phyloP scores from a whole-genome alignment of 2,797 vertebrate species.

The Gymnothorax reevesii region DNA sequence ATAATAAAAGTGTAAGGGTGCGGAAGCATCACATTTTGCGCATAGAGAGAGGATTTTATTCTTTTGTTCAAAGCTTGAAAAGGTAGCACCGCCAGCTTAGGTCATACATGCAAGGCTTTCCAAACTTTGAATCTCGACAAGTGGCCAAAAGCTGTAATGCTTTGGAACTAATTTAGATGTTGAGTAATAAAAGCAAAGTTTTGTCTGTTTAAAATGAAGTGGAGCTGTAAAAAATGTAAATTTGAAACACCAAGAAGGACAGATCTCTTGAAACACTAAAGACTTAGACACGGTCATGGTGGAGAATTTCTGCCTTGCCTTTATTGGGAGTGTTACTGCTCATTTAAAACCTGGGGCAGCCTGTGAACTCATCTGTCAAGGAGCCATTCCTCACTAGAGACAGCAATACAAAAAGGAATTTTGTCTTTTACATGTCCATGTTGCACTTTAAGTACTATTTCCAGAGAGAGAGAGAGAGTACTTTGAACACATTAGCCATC shows the following conservation, averaged over 20 bases:
- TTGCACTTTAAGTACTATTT: neutral
- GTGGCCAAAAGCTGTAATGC: too few relatives aligned
- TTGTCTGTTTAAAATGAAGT: neutral
- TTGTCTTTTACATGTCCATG: neutral
- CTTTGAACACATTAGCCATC: neutral
- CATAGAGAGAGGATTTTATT: too few relatives aligned
- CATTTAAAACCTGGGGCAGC: slow-evolving; percentile 10
- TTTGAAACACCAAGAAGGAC: neutral
- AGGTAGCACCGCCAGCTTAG: too few relatives aligned
- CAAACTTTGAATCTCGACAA: too few relatives aligned
- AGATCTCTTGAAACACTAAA: slow-evolving; percentile 4
- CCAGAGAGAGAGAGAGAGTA: neutral
- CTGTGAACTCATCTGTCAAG: slow-evolving; percentile 2
- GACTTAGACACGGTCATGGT: neutral
- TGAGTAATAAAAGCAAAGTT: too few relatives aligned
- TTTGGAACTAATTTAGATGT: too few relatives aligned
- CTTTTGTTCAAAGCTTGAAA: too few relatives aligned
- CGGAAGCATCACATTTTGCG: too few relatives aligned
- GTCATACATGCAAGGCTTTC: too few relatives aligned
- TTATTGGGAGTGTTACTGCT: neutral
- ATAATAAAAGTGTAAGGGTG: too few relatives aligned
- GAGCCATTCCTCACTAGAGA: neutral
- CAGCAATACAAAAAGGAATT: neutral
- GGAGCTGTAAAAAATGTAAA: neutral
- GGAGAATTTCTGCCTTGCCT: slow-evolving; percentile 7